Conservation (phyloP, 2,888 invertebrate genomes). For the Gryllus longicercus region DNA sequence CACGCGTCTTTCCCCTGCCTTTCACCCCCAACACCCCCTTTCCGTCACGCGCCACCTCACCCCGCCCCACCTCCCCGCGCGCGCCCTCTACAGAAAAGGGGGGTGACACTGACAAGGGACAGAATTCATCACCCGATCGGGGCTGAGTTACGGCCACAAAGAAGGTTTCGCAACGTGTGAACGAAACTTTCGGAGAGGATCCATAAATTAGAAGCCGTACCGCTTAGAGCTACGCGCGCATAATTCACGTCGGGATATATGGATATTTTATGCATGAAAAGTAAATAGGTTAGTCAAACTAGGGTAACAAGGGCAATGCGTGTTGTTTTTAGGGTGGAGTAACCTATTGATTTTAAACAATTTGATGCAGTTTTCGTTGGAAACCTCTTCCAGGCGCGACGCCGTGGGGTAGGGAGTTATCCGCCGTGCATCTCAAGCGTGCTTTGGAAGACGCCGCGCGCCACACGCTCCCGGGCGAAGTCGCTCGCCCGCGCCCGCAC, state of each 20-base stretch:
- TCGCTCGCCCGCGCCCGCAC: not conserved
- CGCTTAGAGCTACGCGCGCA: not conserved
- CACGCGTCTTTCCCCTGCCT: no score
- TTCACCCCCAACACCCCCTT: no score
- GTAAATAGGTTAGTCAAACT: slow-evolving; percentile 17
- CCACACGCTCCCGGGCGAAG: not conserved
- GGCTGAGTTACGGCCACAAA: not conserved
- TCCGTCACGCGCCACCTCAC: no score
- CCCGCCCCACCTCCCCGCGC: no score
- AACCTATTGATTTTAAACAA: slow-evolving; percentile 17
- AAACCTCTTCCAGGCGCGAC: not conserved
- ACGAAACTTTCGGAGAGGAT: not conserved
- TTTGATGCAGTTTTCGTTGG: not conserved
- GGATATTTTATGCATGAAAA: slow-evolving; percentile 17
- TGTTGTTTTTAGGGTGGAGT: slow-evolving; percentile 4
- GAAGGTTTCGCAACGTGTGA: not conserved
- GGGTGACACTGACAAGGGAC: no score
- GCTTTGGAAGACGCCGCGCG: not conserved
- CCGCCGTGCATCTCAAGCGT: not conserved
- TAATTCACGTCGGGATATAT: slow-evolving; percentile 7
- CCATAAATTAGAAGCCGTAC: not conserved
- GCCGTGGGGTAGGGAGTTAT: not conserved
- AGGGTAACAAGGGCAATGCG: slow-evolving; percentile 17
- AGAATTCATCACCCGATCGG: no score
- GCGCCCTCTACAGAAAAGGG: no score